Conservation (phyloP, 2,888 invertebrate genomes). For the Sericinus montela region DNA sequence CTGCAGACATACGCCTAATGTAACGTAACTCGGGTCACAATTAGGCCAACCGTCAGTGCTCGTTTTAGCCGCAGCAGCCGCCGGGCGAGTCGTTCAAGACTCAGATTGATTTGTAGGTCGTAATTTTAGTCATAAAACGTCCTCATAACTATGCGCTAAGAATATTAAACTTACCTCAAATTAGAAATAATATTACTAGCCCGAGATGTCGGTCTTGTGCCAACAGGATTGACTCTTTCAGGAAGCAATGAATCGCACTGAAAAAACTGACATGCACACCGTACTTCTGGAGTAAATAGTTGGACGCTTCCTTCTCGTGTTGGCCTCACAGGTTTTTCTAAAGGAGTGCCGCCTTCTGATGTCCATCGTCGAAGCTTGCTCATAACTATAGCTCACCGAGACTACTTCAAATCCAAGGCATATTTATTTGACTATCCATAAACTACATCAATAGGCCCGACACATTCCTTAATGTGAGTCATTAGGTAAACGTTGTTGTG, state of each 20-base stretch:
- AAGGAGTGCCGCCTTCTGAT: constrained; percentile 83
- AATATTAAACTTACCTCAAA: constrained; percentile 60
- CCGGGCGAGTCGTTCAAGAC: constrained; percentile 54
- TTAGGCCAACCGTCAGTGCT: constrained; percentile 73
- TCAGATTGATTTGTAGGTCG: constrained; percentile 50
- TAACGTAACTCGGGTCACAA: constrained; percentile 63
- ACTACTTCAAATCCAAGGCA: constrained; percentile 39
- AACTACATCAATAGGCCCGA: constrained; percentile 32
- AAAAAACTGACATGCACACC: constrained; percentile 92
- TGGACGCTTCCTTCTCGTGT: constrained; percentile 86
- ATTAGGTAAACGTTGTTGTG: constrained; percentile 51
- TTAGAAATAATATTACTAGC: constrained; percentile 69
- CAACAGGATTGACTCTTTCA: constrained; percentile 84
- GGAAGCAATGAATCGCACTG: constrained; percentile 89
- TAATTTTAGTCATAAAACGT: constrained; percentile 56
- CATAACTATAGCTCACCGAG: constrained; percentile 58
- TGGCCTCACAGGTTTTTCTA: constrained; percentile 81
- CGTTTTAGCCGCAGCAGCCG: constrained; percentile 74
- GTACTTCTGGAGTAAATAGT: constrained; percentile 87
- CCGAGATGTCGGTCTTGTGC: constrained; percentile 82
- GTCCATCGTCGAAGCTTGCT: constrained; percentile 81
- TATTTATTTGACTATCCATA: constrained; percentile 39
- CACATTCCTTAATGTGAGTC: constrained; percentile 45
- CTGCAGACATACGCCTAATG: constrained; percentile 39
- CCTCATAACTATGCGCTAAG: constrained; percentile 37